Evolutionary conservation across 2,113 vertebrate species (phyloP).

Genomic region (Pterocles orientalis): DNA sequence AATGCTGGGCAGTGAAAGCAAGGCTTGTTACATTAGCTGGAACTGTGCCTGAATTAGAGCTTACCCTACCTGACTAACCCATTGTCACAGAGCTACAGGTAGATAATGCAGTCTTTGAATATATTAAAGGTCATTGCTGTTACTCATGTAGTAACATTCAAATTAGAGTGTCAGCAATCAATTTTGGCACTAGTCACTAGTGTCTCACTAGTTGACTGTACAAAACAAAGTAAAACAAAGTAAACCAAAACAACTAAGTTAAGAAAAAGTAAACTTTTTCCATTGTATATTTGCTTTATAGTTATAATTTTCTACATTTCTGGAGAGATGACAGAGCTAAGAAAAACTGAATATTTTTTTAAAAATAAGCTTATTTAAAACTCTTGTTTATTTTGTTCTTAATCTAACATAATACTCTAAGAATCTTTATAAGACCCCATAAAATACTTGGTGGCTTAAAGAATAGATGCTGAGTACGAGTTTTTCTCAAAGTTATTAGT

Average conservation of each 20-base stretch:
- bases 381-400: neutral
- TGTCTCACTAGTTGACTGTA: neutral
- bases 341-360: neutral
- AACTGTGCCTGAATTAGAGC: neutral
- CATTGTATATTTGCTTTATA: neutral
- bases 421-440: neutral
- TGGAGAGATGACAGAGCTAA: neutral
- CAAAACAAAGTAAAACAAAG: neutral
- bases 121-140: neutral
- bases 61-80: neutral
- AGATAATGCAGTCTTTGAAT: neutral
- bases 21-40: neutral
- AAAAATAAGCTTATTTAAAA: neutral
- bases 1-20: neutral
- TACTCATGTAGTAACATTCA: neutral
- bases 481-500: neutral
- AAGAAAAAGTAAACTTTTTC: neutral
- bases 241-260: neutral
- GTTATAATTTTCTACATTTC: neutral
- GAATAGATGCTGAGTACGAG: neutral
- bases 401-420: constrained; percentile 9
- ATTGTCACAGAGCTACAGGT: neutral
- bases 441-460: neutral
- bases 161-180: neutral
- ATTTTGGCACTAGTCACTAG: neutral